phyloP scores from a whole-genome alignment of 2,888 invertebrate genomes.

The Notocelia uddmanniana region DNA sequence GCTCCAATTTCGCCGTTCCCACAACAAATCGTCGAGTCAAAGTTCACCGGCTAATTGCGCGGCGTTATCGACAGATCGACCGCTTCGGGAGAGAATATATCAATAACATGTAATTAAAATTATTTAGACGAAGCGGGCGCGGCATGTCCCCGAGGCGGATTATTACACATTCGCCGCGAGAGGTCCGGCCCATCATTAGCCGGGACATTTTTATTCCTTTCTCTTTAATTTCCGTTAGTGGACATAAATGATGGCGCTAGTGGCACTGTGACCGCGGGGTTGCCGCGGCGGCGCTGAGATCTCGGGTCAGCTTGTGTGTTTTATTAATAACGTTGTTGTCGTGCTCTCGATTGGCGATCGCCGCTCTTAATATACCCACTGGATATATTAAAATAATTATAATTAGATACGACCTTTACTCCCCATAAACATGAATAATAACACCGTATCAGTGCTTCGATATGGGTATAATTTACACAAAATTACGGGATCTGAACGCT shows the following conservation, averaged over 20 bases:
- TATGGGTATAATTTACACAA: slow-evolving; percentile 45
- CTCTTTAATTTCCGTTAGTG: slow-evolving; percentile 83
- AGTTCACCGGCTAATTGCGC: slow-evolving; percentile 82
- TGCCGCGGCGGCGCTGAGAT: slow-evolving; percentile 43
- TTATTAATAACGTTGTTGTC: slow-evolving; percentile 64
- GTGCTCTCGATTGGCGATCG: slow-evolving; percentile 53
- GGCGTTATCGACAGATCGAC: slow-evolving; percentile 78
- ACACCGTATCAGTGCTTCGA: slow-evolving; percentile 47
- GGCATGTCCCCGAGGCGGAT: slow-evolving; percentile 75
- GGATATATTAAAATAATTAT: slow-evolving; percentile 57
- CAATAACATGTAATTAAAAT: slow-evolving; percentile 86
- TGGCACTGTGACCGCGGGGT: slow-evolving; percentile 64
- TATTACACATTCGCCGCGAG: slow-evolving; percentile 83
- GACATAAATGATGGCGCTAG: slow-evolving; percentile 80
- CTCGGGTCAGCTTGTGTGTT: slow-evolving; percentile 61
- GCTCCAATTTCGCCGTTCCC: slow-evolving; percentile 78
- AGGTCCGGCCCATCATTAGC: slow-evolving; percentile 79
- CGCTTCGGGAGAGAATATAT: slow-evolving; percentile 81
- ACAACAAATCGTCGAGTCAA: slow-evolving; percentile 81
- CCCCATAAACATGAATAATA: slow-evolving; percentile 58
- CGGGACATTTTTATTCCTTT: slow-evolving; percentile 83
- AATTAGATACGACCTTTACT: slow-evolving; percentile 53
- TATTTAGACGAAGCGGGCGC: slow-evolving; percentile 72
- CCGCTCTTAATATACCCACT: slow-evolving; percentile 55
- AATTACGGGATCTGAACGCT: slow-evolving; percentile 44